Conservation (phyloP, 2,888 invertebrate species). For the Gasteruption jaculator region DNA sequence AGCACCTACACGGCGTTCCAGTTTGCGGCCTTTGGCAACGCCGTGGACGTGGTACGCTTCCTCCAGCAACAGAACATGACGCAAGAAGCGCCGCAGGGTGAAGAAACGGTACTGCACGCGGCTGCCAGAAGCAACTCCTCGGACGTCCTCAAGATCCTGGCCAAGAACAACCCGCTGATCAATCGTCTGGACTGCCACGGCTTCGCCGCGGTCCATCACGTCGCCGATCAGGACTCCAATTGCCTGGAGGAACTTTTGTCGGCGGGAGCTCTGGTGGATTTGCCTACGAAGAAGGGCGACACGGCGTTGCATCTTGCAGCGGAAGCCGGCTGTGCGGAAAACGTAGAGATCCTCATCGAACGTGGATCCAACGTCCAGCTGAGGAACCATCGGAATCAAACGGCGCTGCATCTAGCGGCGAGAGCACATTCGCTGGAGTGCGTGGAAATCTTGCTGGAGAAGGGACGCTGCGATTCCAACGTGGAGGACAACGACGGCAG, state of each 20-base stretch:
- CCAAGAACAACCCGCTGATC: slow-evolving; percentile 70
- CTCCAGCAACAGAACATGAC: slow-evolving; percentile 70
- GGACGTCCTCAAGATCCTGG: slow-evolving; percentile 74
- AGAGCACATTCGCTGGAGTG: slow-evolving; percentile 76
- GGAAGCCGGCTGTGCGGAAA: slow-evolving; percentile 80
- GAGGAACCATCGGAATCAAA: slow-evolving; percentile 75
- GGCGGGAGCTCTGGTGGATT: slow-evolving; percentile 67
- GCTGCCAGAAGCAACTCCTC: slow-evolving; percentile 80
- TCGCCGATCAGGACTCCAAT: slow-evolving; percentile 72
- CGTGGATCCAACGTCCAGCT: slow-evolving; percentile 73
- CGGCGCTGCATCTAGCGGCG: slow-evolving; percentile 80
- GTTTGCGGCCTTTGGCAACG: slow-evolving; percentile 85
- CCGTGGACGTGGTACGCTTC: slow-evolving; percentile 73
- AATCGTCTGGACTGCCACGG: slow-evolving; percentile 73
- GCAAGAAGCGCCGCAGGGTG: slow-evolving; percentile 62
- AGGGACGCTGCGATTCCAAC: slow-evolving; percentile 74
- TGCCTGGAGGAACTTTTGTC: slow-evolving; percentile 72
- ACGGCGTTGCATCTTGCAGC: slow-evolving; percentile 83
- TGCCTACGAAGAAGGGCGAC: slow-evolving; percentile 69
- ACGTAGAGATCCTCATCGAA: slow-evolving; percentile 68
- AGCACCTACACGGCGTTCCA: slow-evolving; percentile 80
- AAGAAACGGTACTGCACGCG: slow-evolving; percentile 77
- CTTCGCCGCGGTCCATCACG: slow-evolving; percentile 75
- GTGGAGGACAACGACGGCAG: slow-evolving; percentile 76
- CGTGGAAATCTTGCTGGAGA: slow-evolving; percentile 70